These are phyloP conservation scores for Heloderma charlesbogerti DNA, from an alignment of 2,113 vertebrate species.

Conservation along the genomic window DNA sequence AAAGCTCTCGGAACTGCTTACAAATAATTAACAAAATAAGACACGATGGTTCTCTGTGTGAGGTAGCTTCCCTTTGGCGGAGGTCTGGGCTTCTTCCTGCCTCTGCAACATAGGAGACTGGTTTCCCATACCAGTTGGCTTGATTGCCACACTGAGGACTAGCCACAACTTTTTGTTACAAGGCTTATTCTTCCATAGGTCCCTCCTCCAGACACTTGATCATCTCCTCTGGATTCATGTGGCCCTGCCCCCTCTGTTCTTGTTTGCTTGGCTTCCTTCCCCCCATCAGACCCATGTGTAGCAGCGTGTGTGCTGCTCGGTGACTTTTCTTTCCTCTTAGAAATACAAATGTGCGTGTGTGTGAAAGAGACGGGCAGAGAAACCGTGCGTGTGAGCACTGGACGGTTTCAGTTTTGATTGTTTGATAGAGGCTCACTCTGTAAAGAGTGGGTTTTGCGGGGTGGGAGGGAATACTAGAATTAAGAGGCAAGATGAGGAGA, in stretches of 20 bases:
- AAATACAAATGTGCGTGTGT: not conserved
- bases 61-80: not conserved
- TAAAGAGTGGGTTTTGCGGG: not conserved
- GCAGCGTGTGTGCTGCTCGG: not conserved
- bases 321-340: not conserved
- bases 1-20: too few species aligned
- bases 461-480: not conserved
- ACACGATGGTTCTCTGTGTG: not conserved
- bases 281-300: not conserved
- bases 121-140: not conserved
- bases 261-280: not conserved
- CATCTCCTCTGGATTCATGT: not conserved
- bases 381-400: too few species aligned
- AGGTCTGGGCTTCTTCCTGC: not conserved
- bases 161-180: not conserved
- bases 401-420: too few species aligned
- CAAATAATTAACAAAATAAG: not conserved
- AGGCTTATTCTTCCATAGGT: not conserved
- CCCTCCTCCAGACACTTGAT: too few species aligned
- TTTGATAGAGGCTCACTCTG: not conserved
- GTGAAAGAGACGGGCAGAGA: not conserved
- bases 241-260: too few species aligned
- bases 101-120: not conserved
- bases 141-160: not conserved
- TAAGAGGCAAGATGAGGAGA: not conserved